These are phyloP conservation scores for Nomada flava DNA, from an alignment of 2,888 invertebrate genomes.

Conservation along the genomic window DNA sequence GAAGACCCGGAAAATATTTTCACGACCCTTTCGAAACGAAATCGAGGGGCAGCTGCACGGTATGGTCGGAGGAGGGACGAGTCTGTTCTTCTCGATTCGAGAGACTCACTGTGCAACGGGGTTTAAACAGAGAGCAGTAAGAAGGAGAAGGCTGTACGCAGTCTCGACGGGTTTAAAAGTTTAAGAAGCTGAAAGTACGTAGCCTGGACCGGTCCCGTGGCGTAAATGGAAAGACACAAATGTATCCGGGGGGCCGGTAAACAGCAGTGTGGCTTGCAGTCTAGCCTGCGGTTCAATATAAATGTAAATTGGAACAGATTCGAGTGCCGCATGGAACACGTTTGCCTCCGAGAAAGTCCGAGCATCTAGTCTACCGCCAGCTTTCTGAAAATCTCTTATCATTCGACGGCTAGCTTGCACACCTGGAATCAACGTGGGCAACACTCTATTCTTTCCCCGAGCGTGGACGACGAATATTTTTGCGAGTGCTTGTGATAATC, in stretches of 20 bases:
- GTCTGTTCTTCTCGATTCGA: slow-evolving; percentile 26
- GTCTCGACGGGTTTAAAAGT: slow-evolving; percentile 68
- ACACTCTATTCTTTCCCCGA: slow-evolving; percentile 52
- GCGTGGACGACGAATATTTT: neutral
- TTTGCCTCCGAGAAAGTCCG: slow-evolving; percentile 60
- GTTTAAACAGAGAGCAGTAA: slow-evolving; percentile 50
- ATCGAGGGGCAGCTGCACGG: slow-evolving; percentile 16
- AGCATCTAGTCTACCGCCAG: slow-evolving; percentile 22
- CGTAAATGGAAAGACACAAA: slow-evolving; percentile 79
- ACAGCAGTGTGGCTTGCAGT: slow-evolving; percentile 72
- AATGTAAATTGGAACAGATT: slow-evolving; percentile 84
- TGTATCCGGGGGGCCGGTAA: slow-evolving; percentile 77
- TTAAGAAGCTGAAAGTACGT: slow-evolving; percentile 64
- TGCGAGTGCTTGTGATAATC: neutral
- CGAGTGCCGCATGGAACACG: slow-evolving; percentile 74
- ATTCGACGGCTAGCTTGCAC: slow-evolving; percentile 37
- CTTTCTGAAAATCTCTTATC: slow-evolving; percentile 62
- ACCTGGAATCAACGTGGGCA: slow-evolving; percentile 53
- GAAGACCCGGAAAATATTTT: slow-evolving; percentile 4
- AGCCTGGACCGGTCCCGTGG: slow-evolving; percentile 54
- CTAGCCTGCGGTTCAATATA: slow-evolving; percentile 82
- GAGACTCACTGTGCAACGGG: slow-evolving; percentile 2
- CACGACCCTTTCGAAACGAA: neutral
- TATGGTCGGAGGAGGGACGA: neutral
- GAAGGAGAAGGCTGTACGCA: slow-evolving; percentile 37